Percentiles rank a stretch among this genome's conserved stretches.
These are phyloP conservation scores for Carettochelys insculpta DNA, from an alignment of 2,113 vertebrate genomes.

Conservation along the genomic window DNA sequence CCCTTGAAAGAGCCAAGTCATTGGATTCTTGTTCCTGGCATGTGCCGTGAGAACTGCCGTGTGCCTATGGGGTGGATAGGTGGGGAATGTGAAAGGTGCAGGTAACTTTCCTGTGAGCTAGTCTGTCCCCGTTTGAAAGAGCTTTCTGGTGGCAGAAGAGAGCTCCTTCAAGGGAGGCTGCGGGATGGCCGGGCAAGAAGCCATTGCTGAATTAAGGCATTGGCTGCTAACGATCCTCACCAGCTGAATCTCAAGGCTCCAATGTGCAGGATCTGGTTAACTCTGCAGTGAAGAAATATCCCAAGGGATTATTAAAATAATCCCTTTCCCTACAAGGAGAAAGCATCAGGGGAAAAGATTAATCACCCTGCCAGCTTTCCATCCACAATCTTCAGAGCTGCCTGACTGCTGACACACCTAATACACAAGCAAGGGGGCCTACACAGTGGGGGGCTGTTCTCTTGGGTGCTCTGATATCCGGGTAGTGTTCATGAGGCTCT, in stretches of 20 bases:
- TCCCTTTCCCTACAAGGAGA: background rate
- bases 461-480: background rate
- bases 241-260: background rate
- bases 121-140: background rate
- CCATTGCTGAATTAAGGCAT: slow-evolving; percentile 66
- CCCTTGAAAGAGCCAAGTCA: slow-evolving; percentile 12
- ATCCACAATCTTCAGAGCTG: background rate
- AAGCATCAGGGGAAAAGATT: background rate
- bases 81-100: too few species aligned
- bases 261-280: background rate
- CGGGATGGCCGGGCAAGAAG: slow-evolving; percentile 16
- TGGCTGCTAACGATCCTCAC: background rate
- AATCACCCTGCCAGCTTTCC: background rate
- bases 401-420: background rate
- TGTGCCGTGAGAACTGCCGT: slow-evolving; percentile 14
- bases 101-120: too few species aligned
- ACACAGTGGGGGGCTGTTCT: background rate
- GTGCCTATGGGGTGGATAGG: background rate
- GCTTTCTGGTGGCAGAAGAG: background rate
- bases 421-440: background rate
- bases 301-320: background rate
- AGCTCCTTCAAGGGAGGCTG: background rate
- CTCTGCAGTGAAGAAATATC: background rate
- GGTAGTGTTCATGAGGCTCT: background rate
- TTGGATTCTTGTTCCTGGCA: background rate